Evolutionary conservation across 2,113 vertebrate genomes (phyloP).

Genomic region (Okapia johnstoni): DNA sequence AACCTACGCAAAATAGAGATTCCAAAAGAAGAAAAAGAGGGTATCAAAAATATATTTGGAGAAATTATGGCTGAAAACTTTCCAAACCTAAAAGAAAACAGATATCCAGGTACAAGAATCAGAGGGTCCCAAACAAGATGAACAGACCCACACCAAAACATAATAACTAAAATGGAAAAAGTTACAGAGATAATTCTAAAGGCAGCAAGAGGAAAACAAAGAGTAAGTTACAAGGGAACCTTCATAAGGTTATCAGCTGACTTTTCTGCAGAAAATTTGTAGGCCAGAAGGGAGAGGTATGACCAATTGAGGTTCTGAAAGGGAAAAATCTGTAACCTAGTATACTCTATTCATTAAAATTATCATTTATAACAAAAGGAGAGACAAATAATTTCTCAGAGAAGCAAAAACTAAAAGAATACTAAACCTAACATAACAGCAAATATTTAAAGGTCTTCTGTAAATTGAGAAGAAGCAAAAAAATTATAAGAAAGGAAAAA

Average conservation of each 20-base stretch:
- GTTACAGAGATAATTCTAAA: not conserved
- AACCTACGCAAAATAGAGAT: not conserved
- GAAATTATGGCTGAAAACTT: not conserved
- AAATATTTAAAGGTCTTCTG: not conserved
- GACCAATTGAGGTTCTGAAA: not conserved
- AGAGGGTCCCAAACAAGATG: not conserved
- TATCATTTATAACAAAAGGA: not conserved
- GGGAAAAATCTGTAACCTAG: not conserved
- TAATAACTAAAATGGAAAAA: not conserved
- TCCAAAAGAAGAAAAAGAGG: not conserved
- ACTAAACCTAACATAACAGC: not conserved
- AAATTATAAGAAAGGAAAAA: not conserved
- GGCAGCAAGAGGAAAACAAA: not conserved
- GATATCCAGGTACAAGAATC: not conserved
- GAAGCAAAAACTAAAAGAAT: not conserved
- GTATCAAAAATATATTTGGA: not conserved
- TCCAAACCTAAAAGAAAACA: not conserved
- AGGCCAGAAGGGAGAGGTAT: not conserved
- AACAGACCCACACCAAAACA: not conserved
- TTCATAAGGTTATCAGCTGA: not conserved
- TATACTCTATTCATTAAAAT: not conserved
- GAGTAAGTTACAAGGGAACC: not conserved
- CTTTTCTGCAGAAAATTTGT: not conserved
- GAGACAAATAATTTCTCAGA: not conserved
- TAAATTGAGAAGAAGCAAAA: not conserved